Evolutionary conservation across 2,797 vertebrate genomes (phyloP).

Genomic region (Choloepus didactylus): DNA sequence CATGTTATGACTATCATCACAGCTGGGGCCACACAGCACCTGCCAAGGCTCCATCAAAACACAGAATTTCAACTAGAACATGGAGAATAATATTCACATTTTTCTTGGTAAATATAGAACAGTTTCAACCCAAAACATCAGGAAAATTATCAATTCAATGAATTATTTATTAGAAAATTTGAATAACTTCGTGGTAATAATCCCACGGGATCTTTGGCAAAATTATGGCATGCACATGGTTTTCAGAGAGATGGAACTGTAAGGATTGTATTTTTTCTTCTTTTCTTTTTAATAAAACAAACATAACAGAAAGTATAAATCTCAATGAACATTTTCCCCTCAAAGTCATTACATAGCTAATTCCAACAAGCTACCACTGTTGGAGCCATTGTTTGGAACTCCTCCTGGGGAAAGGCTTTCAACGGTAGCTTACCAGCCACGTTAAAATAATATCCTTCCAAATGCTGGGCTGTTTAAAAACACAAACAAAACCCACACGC

Average conservation of each 20-base stretch:
- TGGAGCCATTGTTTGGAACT: conserved; percentile 31
- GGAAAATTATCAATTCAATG: neutral
- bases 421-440: conserved; percentile 27
- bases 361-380: conserved; percentile 43
- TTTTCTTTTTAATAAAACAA: too few relatives aligned
- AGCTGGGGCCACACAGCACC: neutral
- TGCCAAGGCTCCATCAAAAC: neutral
- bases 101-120: neutral
- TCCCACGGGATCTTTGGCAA: neutral
- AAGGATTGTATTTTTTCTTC: neutral
- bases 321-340: conserved; percentile 65
- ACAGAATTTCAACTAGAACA: neutral
- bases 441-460: conserved; percentile 53
- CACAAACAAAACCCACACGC: conserved; percentile 29
- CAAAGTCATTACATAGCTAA: conserved; percentile 41
- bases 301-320: neutral
- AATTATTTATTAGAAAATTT: neutral
- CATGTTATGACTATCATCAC: neutral
- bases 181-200: neutral
- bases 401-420: conserved; percentile 59
- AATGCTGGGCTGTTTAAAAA: neutral
- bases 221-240: neutral
- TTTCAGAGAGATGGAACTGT: neutral
- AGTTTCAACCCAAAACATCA: neutral
- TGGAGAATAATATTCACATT: neutral